Percentiles rank a stretch among this genome's conserved stretches.
Conservation (phyloP, 2,797 vertebrate species). For the Hemibagrus guttatus region DNA sequence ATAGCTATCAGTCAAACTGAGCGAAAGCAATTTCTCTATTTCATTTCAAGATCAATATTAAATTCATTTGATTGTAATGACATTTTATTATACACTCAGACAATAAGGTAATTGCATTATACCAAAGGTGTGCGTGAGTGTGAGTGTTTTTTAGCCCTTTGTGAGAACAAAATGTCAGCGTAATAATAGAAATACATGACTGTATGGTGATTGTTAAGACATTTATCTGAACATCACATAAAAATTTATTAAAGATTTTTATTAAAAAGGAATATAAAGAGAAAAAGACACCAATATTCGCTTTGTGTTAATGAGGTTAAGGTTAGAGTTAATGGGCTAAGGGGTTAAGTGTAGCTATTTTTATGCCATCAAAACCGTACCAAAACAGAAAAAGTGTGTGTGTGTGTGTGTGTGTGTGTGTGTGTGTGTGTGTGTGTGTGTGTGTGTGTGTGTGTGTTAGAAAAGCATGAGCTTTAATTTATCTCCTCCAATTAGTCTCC, state of each 20-base stretch:
- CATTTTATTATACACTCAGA: neutral
- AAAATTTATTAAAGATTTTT: neutral
- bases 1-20: neutral
- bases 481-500: neutral
- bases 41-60: conserved; percentile 13
- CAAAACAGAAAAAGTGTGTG: neutral
- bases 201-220: neutral
- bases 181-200: neutral
- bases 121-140: neutral
- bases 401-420: neutral
- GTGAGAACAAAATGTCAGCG: neutral
- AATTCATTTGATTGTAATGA: neutral
- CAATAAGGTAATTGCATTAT: neutral
- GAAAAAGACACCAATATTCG: neutral
- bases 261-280: neutral
- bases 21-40: neutral
- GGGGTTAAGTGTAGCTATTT: neutral
- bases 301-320: neutral
- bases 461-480: neutral
- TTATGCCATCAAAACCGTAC: neutral
- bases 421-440: neutral
- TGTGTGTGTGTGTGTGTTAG: neutral
- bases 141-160: neutral
- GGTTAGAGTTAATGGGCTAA: neutral
- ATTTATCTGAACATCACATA: neutral